Evolutionary conservation across 2,888 invertebrate species (phyloP).

Genomic region (Nymphalis polychloros): DNA sequence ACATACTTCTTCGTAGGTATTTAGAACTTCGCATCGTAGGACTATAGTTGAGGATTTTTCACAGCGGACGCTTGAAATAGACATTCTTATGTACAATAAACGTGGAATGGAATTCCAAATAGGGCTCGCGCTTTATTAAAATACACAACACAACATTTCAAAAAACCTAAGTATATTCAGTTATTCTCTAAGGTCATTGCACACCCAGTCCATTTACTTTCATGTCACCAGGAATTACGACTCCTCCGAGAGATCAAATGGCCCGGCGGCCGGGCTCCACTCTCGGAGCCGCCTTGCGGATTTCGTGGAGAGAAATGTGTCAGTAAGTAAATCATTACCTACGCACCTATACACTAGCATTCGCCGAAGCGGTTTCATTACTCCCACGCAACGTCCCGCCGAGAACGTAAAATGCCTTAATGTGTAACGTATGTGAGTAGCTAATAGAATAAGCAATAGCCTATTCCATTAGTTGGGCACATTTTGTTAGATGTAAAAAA

Average conservation of each 20-base stretch:
- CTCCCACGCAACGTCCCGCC: background rate
- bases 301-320: conserved; percentile 94
- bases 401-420: background rate
- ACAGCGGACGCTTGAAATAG: conserved; percentile 9
- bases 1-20: background rate
- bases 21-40: conserved; percentile 11
- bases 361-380: conserved; percentile 1
- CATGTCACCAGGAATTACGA: conserved; percentile 84
- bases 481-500: conserved; percentile 62
- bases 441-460: conserved; percentile 59
- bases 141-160: conserved; percentile 15
- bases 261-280: conserved; percentile 88
- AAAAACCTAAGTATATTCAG: background rate
- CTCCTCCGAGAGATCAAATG: conserved; percentile 88
- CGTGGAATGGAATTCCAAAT: conserved; percentile 19
- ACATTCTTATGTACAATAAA: conserved; percentile 24
- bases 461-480: conserved; percentile 45
- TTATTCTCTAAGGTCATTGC: background rate
- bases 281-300: conserved; percentile 94
- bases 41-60: conserved; percentile 18
- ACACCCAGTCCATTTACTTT: conserved; percentile 12
- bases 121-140: conserved; percentile 20
- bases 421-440: conserved; percentile 44
- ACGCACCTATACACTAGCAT: background rate
- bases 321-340: conserved; percentile 83